phyloP scores from a whole-genome alignment of 2,797 vertebrate genomes.

The Pseudopleuronectes americanus region DNA sequence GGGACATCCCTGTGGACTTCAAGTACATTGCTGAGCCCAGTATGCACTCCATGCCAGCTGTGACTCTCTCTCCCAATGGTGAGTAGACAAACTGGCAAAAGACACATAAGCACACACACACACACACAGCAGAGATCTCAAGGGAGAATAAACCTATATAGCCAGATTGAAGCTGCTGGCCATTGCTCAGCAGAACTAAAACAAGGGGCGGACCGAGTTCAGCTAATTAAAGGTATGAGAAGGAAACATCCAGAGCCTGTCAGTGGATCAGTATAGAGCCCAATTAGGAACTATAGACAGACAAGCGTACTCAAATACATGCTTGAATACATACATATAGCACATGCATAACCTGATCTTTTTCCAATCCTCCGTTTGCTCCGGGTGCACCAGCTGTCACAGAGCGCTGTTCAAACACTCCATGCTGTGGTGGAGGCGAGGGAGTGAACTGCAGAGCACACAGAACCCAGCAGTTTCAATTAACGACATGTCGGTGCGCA shows the following conservation, averaged over 20 bases:
- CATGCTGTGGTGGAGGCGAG: slow-evolving; percentile 8
- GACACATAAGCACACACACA: slow-evolving; percentile 2
- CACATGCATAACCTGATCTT: neutral
- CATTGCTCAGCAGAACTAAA: slow-evolving; percentile 8
- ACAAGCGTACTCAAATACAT: neutral
- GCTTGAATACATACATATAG: neutral
- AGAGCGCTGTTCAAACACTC: slow-evolving; percentile 23
- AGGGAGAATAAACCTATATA: slow-evolving; percentile 32
- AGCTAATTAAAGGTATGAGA: neutral
- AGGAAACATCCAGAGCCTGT: neutral
- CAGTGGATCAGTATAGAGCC: neutral
- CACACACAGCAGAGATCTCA: neutral
- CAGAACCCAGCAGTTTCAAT: slow-evolving; percentile 40
- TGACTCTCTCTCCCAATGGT: slow-evolving; percentile 98
- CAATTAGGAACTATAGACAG: neutral
- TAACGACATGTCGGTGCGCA: slow-evolving; percentile 26
- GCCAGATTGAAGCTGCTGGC: slow-evolving; percentile 29
- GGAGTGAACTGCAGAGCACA: slow-evolving; percentile 10
- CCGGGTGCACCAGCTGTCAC: slow-evolving; percentile 22
- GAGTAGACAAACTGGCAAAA: slow-evolving; percentile 66
- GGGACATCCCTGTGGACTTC: slow-evolving; percentile 99
- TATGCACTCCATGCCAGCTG: slow-evolving; percentile 99
- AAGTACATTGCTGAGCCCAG: slow-evolving; percentile 99
- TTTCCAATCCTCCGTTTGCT: slow-evolving; percentile 7
- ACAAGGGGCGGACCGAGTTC: neutral